These are phyloP conservation scores for Thalassophryne amazonica DNA, from an alignment of 2,797 vertebrate species.

Conservation along the genomic window DNA sequence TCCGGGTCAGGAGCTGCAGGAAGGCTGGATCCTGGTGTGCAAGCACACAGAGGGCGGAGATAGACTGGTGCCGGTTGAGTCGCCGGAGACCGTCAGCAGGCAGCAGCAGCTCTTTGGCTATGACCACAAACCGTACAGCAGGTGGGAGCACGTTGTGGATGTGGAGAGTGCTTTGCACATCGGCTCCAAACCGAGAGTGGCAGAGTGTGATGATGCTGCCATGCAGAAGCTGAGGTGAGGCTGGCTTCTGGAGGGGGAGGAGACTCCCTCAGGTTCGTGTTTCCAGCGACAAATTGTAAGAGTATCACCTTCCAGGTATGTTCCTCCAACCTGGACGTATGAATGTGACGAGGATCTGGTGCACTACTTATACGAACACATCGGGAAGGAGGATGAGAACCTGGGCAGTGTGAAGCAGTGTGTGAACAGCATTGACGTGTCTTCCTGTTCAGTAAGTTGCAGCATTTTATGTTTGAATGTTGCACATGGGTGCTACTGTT, in stretches of 20 bases:
- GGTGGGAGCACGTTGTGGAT: constrained; percentile 96
- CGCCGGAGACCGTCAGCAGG: constrained; percentile 83
- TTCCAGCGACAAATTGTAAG: background rate
- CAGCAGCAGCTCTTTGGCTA: constrained; percentile 94
- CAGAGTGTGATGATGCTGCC: constrained; percentile 82
- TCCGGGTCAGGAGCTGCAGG: constrained; percentile 83
- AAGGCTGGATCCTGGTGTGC: constrained; percentile 94
- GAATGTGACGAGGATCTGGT: constrained; percentile 97
- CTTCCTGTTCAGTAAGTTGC: constrained; percentile 87
- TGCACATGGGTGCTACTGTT: too few relatives aligned
- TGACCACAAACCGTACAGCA: constrained; percentile 89
- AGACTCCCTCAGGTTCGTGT: background rate
- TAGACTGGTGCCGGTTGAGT: constrained; percentile 91
- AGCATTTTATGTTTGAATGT: too few relatives aligned
- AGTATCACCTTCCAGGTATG: constrained; percentile 71
- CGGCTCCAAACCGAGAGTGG: constrained; percentile 83
- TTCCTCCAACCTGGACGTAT: constrained; percentile 93
- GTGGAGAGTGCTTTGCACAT: constrained; percentile 87
- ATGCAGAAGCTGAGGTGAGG: constrained; percentile 90
- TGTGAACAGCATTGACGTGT: constrained; percentile 96
- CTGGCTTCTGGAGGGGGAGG: background rate
- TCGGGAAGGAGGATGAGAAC: constrained; percentile 95
- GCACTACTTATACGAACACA: constrained; percentile 93
- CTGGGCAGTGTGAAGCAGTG: constrained; percentile 95
- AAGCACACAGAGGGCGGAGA: constrained; percentile 92